Conservation (phyloP, 2,113 vertebrate species). For the Grus americana region DNA sequence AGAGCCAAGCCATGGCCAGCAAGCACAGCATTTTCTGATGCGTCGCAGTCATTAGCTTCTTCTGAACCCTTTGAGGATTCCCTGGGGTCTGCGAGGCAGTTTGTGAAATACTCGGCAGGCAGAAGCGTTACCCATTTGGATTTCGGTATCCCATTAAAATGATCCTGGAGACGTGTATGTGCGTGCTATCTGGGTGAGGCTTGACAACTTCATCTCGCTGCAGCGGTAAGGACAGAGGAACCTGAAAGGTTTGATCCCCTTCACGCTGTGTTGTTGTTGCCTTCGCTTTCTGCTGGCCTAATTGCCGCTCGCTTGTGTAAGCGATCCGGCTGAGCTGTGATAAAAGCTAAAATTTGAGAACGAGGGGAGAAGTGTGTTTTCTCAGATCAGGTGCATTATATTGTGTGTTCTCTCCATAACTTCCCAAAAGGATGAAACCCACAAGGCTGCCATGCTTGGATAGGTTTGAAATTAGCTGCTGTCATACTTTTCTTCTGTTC, state of each 20-base stretch:
- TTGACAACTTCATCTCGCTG: background rate
- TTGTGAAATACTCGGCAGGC: background rate
- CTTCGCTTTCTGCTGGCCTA: background rate
- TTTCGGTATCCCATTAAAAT: background rate
- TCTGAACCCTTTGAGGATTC: background rate
- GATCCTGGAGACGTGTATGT: accelerated
- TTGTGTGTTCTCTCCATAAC: background rate
- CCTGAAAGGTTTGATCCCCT: background rate
- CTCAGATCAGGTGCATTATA: background rate
- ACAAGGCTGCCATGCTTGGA: background rate
- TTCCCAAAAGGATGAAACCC: background rate
- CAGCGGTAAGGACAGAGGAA: background rate
- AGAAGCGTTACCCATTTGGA: accelerated
- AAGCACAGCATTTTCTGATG: background rate
- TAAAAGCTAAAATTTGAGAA: background rate
- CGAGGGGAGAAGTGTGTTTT: background rate
- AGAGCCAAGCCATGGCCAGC: background rate
- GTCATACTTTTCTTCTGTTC: background rate
- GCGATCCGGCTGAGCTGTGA: background rate
- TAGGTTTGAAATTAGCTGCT: background rate
- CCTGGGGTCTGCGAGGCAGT: background rate
- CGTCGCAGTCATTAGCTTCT: background rate
- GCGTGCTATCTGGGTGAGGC: background rate
- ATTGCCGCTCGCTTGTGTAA: background rate
- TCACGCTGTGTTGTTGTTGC: background rate